Conservation (phyloP, 2,888 invertebrate genomes). For the Ormyrus nitidulus region DNA sequence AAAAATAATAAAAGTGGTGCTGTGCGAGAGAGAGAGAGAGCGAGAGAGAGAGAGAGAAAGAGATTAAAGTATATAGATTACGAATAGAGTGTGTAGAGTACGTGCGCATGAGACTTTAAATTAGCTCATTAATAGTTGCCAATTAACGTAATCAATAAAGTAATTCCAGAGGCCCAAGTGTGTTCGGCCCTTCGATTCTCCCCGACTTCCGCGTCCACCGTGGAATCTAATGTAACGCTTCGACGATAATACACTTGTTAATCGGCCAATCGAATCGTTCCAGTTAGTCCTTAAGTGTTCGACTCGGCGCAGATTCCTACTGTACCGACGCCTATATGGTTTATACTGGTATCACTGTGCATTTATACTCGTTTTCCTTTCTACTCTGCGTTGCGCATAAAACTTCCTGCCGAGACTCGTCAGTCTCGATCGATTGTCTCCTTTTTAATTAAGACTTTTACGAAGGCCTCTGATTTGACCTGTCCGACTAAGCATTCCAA, state of each 20-base stretch:
- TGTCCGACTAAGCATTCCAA: not conserved
- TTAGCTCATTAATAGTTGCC: conserved; percentile 57
- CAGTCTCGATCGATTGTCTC: too few species aligned
- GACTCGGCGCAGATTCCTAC: not conserved
- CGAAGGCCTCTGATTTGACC: too few species aligned
- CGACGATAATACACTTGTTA: conserved; percentile 31
- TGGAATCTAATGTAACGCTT: conserved; percentile 3
- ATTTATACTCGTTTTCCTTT: too few species aligned
- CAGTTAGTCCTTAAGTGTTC: not conserved
- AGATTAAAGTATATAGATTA: not conserved
- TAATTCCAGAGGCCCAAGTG: conserved; percentile 20
- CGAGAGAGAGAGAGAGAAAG: not conserved
- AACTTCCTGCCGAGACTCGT: too few species aligned
- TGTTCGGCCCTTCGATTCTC: not conserved
- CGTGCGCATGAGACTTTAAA: conserved; percentile 50
- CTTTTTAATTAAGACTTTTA: too few species aligned
- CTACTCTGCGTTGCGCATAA: too few species aligned
- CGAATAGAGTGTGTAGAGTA: conserved; percentile 36
- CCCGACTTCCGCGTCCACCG: too few species aligned
- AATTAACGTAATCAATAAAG: conserved; percentile 55
- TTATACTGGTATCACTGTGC: too few species aligned
- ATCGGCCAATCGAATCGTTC: conserved; percentile 27
- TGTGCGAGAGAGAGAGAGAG: conserved; percentile 26
- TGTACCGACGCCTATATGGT: not conserved
- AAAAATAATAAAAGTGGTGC: conserved; percentile 28